Percentiles rank a stretch among this genome's conserved stretches.
phyloP scores from a whole-genome alignment of 2,888 invertebrate genomes.

The Lithophane ornitopus region DNA sequence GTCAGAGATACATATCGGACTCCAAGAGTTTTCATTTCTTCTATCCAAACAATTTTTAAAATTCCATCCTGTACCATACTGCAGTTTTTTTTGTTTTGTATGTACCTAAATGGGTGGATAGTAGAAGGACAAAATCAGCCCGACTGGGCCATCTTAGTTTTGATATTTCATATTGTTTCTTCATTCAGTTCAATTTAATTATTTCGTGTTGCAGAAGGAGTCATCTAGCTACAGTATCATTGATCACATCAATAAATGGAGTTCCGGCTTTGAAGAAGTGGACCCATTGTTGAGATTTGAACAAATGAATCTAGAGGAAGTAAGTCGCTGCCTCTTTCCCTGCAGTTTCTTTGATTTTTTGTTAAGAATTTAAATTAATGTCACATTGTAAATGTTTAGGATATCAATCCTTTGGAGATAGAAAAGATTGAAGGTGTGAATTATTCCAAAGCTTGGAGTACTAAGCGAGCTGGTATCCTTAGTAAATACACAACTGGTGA shows the following conservation, averaged over 20 bases:
- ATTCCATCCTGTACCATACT: too few relatives aligned
- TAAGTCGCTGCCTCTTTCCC: conserved; percentile 55
- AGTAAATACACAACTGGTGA: conserved; percentile 98
- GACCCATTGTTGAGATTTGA: conserved; percentile 87
- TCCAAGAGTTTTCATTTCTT: not conserved
- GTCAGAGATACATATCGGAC: not conserved
- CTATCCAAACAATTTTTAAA: not conserved
- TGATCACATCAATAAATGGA: conserved; percentile 85
- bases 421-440: conserved; percentile 77
- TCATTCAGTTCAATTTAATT: conserved; percentile 8
- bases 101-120: not conserved
- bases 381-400: conserved; percentile 69
- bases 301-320: conserved; percentile 83
- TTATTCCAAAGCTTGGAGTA: conserved; percentile 94
- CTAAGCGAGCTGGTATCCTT: conserved; percentile 94
- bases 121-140: not conserved
- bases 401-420: conserved; percentile 68
- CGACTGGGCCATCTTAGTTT: not conserved
- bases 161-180: not conserved
- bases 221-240: conserved; percentile 79
- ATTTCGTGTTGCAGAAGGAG: conserved; percentile 77
- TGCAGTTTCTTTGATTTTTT: not conserved
- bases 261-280: conserved; percentile 84
- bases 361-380: not conserved
- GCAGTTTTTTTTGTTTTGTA: too few relatives aligned